Evolutionary conservation across 2,888 invertebrate genomes (phyloP).

Genomic region (Macrophya alboannulata): DNA sequence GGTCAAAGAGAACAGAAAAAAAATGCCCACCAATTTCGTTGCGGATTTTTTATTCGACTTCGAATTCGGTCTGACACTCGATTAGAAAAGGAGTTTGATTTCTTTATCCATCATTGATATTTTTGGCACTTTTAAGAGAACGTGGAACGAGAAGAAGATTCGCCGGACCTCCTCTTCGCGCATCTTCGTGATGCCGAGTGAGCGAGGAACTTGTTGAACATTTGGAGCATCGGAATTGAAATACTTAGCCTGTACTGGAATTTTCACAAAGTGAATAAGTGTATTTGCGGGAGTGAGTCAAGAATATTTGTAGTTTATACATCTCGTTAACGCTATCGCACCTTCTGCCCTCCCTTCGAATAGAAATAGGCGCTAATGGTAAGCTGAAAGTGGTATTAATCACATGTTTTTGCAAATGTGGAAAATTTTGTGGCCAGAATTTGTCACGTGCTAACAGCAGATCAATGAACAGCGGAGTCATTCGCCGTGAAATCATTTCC

Average conservation of each 20-base stretch:
- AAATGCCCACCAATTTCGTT: background rate
- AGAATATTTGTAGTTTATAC: constrained; percentile 20
- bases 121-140: background rate
- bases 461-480: background rate
- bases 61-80: background rate
- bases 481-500: background rate
- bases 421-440: constrained; percentile 2
- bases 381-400: background rate
- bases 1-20: background rate
- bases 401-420: constrained; percentile 20
- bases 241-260: background rate
- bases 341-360: constrained; percentile 9
- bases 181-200: constrained; percentile 9
- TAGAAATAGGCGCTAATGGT: background rate
- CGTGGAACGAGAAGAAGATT: background rate
- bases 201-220: background rate
- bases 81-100: background rate
- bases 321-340: constrained; percentile 31
- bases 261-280: background rate
- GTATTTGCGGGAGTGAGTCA: constrained; percentile 7
- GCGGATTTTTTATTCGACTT: background rate
- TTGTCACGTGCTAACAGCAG: background rate
- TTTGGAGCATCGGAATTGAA: constrained; percentile 7
- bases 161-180: constrained; percentile 27
- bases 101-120: background rate